These are phyloP conservation scores for Venusia cambrica DNA, from an alignment of 2,888 invertebrate species.

Conservation along the genomic window DNA sequence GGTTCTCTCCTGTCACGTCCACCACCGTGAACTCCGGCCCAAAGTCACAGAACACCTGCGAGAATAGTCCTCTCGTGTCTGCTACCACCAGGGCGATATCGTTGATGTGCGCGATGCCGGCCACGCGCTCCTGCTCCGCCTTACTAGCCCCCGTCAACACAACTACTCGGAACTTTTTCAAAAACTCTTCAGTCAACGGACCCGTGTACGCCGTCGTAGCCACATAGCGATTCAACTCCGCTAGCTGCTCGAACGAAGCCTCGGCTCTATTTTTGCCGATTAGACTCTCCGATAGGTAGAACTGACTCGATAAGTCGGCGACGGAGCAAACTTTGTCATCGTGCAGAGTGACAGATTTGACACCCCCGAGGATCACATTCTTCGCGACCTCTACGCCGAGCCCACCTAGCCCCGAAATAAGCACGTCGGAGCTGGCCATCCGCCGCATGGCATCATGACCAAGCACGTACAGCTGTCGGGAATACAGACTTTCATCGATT, in stretches of 20 bases:
- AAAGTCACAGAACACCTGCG: too few relatives aligned
- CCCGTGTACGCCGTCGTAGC: conserved; percentile 89
- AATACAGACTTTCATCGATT: conserved; percentile 95
- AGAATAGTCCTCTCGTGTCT: too few relatives aligned
- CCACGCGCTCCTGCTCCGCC: too few relatives aligned
- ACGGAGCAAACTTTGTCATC: conserved; percentile 88
- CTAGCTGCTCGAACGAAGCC: conserved; percentile 88
- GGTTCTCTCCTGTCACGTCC: too few relatives aligned
- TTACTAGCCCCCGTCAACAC: too few relatives aligned
- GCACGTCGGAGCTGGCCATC: conserved; percentile 97
- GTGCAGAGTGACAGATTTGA: conserved; percentile 98
- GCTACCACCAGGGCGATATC: too few relatives aligned
- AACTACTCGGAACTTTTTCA: conserved; percentile 90
- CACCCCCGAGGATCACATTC: conserved; percentile 98
- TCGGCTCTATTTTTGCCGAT: conserved; percentile 94
- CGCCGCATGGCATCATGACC: conserved; percentile 99
- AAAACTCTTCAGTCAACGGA: conserved; percentile 87
- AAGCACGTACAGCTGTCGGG: conserved; percentile 96
- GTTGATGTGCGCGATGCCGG: too few relatives aligned
- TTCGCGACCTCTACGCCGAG: conserved; percentile 99
- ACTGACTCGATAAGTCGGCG: conserved; percentile 93
- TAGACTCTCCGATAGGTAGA: conserved; percentile 90
- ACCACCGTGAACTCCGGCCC: too few relatives aligned
- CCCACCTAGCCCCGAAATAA: conserved; percentile 96
- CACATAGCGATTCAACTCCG: conserved; percentile 96